phyloP scores from a whole-genome alignment of 2,888 invertebrate species.

The Volucella inanis region DNA sequence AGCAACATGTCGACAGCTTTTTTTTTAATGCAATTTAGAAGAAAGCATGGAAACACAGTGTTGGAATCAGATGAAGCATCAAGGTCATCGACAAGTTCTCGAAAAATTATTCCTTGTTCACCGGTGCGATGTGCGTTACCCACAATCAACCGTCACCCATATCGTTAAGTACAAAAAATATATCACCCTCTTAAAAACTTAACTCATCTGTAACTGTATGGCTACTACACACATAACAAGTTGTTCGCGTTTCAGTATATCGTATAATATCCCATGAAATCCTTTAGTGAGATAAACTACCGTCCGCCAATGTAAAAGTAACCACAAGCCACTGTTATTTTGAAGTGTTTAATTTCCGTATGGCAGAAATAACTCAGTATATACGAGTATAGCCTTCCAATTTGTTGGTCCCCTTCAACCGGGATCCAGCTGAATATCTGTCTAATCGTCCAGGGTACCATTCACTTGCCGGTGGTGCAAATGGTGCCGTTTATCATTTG shows the following conservation, averaged over 20 bases:
- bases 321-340: constrained; percentile 98
- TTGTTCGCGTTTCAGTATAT: constrained; percentile 95
- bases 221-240: constrained; percentile 96
- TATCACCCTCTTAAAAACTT: constrained; percentile 97
- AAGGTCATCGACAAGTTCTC: constrained; percentile 96
- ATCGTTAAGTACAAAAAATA: constrained; percentile 98
- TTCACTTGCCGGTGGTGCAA: too few relatives aligned
- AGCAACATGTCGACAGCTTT: constrained; percentile 98
- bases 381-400: constrained; percentile 96
- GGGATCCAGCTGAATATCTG: constrained; percentile 95
- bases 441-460: constrained; percentile 95
- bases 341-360: constrained; percentile 97
- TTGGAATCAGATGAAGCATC: constrained; percentile 97
- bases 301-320: constrained; percentile 98
- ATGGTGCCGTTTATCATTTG: too few relatives aligned
- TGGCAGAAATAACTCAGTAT: constrained; percentile 96
- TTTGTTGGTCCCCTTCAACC: constrained; percentile 92
- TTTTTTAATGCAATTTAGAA: constrained; percentile 97
- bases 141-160: constrained; percentile 99
- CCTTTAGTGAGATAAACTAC: constrained; percentile 97
- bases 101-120: constrained; percentile 97
- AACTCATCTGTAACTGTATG: constrained; percentile 97
- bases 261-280: constrained; percentile 98
- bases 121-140: constrained; percentile 97
- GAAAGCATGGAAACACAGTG: constrained; percentile 98